phyloP scores from a whole-genome alignment of 2,888 invertebrate genomes.

The Hyalella azteca region DNA sequence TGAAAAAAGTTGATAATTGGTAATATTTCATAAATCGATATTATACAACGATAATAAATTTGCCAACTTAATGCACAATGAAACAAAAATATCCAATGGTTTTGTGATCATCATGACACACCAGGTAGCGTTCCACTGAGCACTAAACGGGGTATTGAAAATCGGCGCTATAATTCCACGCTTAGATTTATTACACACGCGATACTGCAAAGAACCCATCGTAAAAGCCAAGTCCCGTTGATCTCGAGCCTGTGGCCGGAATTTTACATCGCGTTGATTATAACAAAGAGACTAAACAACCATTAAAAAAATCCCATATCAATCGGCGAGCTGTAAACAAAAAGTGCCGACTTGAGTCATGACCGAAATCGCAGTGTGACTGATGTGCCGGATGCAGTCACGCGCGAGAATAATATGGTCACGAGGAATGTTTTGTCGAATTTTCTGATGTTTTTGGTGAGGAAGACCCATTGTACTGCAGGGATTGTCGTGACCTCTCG shows the following conservation, averaged over 20 bases:
- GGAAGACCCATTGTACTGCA: neutral
- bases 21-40: too few relatives aligned
- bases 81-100: too few relatives aligned
- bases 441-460: neutral
- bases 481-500: neutral
- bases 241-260: neutral
- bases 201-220: neutral
- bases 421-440: constrained; percentile 11
- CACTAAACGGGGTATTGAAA: too few relatives aligned
- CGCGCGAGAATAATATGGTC: constrained; percentile 21
- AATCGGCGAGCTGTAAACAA: neutral
- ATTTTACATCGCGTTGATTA: neutral
- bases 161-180: too few relatives aligned
- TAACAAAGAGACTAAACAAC: neutral
- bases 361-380: constrained; percentile 14
- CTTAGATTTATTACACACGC: too few relatives aligned
- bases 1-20: too few relatives aligned
- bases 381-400: constrained; percentile 21
- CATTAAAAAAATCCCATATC: neutral
- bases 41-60: too few relatives aligned
- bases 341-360: neutral
- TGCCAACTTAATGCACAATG: too few relatives aligned
- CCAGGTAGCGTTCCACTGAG: too few relatives aligned
- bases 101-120: too few relatives aligned
- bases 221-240: neutral